These are phyloP conservation scores for Sapajus apella DNA, from an alignment of 2,113 vertebrate species.

Conservation along the genomic window DNA sequence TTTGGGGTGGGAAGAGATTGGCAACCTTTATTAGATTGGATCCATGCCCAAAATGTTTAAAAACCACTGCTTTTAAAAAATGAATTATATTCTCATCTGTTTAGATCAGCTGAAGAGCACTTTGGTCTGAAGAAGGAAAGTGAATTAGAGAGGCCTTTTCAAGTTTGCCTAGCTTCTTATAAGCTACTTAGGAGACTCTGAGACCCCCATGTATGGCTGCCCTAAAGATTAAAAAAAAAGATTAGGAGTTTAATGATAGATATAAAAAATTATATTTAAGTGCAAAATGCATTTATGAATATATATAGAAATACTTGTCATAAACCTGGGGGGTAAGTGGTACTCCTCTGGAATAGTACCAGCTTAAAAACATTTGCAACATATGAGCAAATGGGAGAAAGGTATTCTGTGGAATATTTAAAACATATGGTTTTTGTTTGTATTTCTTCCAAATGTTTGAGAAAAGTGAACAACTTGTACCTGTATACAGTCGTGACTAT, in stretches of 20 bases:
- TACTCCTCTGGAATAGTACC: constrained; percentile 71
- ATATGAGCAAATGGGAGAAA: constrained; percentile 77
- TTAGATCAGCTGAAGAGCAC: not conserved
- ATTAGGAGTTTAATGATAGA: not conserved
- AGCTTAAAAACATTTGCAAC: constrained; percentile 73
- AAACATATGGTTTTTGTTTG: constrained; percentile 88
- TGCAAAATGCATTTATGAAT: constrained; percentile 71
- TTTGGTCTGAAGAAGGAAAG: not conserved
- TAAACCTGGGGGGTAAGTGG: constrained; percentile 67
- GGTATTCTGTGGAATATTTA: constrained; percentile 84
- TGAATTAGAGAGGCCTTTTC: not conserved
- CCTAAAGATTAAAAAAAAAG: not conserved
- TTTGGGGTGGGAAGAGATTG: not conserved
- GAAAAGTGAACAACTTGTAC: constrained; percentile 84
- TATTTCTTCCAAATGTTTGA: constrained; percentile 85
- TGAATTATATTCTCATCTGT: constrained; percentile 26
- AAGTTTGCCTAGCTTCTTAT: not conserved
- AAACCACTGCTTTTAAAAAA: constrained; percentile 27
- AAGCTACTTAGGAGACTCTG: not conserved
- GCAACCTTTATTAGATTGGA: constrained; percentile 4
- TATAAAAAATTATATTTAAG: constrained; percentile 63
- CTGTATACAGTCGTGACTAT: constrained; percentile 84
- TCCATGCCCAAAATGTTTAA: not conserved
- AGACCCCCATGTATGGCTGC: constrained; percentile 31
- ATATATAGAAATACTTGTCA: constrained; percentile 53